These are phyloP conservation scores for Chloroclystis v-ata DNA, from an alignment of 2,888 invertebrate species.

Conservation along the genomic window DNA sequence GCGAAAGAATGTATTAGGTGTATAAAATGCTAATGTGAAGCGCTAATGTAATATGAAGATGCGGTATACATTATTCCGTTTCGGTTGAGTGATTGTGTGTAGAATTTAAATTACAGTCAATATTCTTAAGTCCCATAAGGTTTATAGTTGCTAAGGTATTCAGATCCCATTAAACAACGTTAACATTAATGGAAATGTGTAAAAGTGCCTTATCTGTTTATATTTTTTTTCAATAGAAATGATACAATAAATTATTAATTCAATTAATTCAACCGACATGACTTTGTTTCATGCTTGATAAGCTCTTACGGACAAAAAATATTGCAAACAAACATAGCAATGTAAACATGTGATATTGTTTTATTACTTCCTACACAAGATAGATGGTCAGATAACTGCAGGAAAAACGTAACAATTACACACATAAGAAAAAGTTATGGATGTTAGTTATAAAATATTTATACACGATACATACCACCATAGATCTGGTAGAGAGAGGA, in stretches of 20 bases:
- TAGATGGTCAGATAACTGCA: not conserved
- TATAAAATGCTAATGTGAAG: constrained; percentile 30
- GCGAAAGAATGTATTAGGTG: constrained; percentile 28
- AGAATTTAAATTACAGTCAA: constrained; percentile 9
- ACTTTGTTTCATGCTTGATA: constrained; percentile 3
- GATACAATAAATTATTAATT: constrained; percentile 1
- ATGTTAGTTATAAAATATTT: no score
- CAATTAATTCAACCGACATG: constrained; percentile 1
- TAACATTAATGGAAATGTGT: not conserved
- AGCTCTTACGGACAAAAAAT: not conserved
- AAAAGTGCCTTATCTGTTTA: not conserved
- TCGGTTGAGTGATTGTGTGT: constrained; percentile 10
- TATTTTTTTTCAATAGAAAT: not conserved
- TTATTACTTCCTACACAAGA: constrained; percentile 1
- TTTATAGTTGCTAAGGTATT: constrained; percentile 1
- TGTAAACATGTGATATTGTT: not conserved
- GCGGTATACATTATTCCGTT: constrained; percentile 9
- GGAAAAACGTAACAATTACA: no score
- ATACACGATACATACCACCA: no score
- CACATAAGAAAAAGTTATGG: no score
- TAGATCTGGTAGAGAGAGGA: no score
- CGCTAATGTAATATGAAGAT: constrained; percentile 36
- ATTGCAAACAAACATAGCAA: not conserved
- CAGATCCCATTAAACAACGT: not conserved
- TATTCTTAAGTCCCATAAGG: constrained; percentile 5